Base-by-base conservation (phyloP, 2,888 invertebrate genomes). In the Hyposoter dolosus region DNA sequence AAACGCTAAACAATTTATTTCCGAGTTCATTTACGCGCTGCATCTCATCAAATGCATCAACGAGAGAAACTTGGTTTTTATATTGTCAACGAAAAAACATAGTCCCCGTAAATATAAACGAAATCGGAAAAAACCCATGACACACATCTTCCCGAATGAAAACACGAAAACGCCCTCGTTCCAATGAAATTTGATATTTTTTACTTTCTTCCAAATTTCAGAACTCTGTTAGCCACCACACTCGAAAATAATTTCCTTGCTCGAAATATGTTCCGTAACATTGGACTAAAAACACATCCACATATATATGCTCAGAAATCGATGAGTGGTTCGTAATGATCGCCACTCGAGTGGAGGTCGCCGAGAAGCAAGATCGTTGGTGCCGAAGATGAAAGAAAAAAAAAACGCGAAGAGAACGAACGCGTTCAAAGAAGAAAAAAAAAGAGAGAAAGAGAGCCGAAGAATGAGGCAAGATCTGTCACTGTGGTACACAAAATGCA, bases 251-350 rank as follows among this genome's bases (percentile, higher is more conserved):
- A 68, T 68, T 68, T 43, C 12, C 15, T 68, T 12, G 43, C 6
- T 43, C 43, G 19, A 15, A 68, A 68, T 10, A 43, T 12, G 23
- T 23, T 23, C 68, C 40, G 23, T 45, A 40, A 32, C 47, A 66
- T 56, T 60, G 32, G 75, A 45, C 47, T 28, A 60, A 32, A 15
- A 28, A 28, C 15, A 53, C 12, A 65, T 71, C 7, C 35, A 53
- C 53, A n/a, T 72, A n/a, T 35, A 71, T 23, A 28, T 74, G 23
- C 43, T 28, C 23, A 7, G 19, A 60, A 35, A 43, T 71, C 84
- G 84, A 84, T 84, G 80, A 84, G 79, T 32, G 68, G 75, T 19
- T 74, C 71, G 65, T 72, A 76, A 81, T 84, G 69, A 56, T 79
- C 43, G 43, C 65, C 35, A 71, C 81, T 76, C 81, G 76, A 63